Base-by-base conservation (phyloP, 2,888 invertebrate genomes). In the Lasioglossum morio region DNA sequence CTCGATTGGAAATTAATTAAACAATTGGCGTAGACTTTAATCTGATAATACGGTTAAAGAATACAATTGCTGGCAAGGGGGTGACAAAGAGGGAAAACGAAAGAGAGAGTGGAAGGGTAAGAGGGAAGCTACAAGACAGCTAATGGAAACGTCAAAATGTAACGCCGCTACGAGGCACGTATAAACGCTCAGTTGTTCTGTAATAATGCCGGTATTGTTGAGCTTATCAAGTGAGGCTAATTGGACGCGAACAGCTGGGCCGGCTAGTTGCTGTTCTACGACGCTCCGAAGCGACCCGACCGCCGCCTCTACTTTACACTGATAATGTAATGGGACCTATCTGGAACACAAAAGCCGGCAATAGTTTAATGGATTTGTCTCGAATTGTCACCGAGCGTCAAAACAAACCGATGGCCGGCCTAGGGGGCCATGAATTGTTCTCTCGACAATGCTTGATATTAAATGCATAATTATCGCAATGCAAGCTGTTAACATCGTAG, bases 161-260 rank as follows among this genome's bases (percentile, higher is more conserved):
- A 92, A 92, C 92, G 92, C 91, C 89, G 90, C 91, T 91, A 89
- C 89, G 88, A 86, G 85, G 91, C 90, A 88, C 86, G 90, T 89
- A 92, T 92, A 92, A 92, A 90, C 88, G 90, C 88, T 87, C 90
- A 91, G 91, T 94, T 94, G 92, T 93, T 93, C 93, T 92, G 92
- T 92, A 94, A 94, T 94, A 95, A 94, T 93, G 93, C 92, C 90
- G 93, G 94, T 94, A 94, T 94, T 94, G 94, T 94, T 93, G 93
- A 94, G 95, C 94, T 94, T 94, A 95, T 95, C 94, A 94, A 94
- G 94, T 92, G 94, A 94, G 92, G 94, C 94, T 95, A 95, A 95
- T 95, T 95, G 94, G 93, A 94, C 91, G 92, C 93, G 93, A 94
- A 94, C 95, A 95, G 95, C 94, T 94, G 95, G 93, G 82, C 92